These are phyloP conservation scores for Dioctria linearis DNA, from an alignment of 2,888 invertebrate species.

Conservation along the genomic window DNA sequence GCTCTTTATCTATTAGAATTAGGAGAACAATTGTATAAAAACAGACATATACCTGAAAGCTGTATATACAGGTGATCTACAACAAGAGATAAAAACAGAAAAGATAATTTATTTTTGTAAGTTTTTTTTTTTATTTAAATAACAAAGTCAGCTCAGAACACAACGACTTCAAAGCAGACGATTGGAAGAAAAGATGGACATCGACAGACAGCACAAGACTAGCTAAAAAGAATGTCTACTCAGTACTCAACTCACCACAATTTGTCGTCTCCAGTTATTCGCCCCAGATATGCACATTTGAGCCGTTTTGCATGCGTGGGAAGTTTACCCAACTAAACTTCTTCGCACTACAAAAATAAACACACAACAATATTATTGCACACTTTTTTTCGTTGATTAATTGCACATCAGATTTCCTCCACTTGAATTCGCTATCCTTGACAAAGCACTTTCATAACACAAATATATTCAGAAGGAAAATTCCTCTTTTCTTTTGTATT, in stretches of 20 bases:
- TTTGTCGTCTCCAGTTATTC: constrained; percentile 31
- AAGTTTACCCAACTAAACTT: not conserved
- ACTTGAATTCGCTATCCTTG: not conserved
- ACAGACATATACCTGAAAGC: too few species aligned
- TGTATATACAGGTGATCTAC: too few species aligned
- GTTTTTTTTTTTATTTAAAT: too few species aligned
- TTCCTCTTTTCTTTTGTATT: not conserved
- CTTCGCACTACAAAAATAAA: constrained; percentile 8
- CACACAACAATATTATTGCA: constrained; percentile 35
- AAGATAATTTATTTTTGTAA: too few species aligned
- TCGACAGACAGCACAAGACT: too few species aligned
- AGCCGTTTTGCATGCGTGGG: constrained; percentile 16
- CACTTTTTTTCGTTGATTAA: constrained; percentile 10
- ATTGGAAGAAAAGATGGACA: too few species aligned
- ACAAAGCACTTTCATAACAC: not conserved
- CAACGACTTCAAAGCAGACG: too few species aligned
- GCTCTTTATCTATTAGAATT: too few species aligned
- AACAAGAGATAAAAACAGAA: too few species aligned
- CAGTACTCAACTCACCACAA: constrained; percentile 16
- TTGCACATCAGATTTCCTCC: constrained; percentile 20
- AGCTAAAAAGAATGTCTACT: not conserved
- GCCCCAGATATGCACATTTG: constrained; percentile 42
- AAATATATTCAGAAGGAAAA: not conserved
- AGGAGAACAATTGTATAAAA: too few species aligned
- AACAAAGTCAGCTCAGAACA: too few species aligned